Base-by-base conservation (phyloP, 2,888 invertebrate genomes). In the Lithophane leautieri region DNA sequence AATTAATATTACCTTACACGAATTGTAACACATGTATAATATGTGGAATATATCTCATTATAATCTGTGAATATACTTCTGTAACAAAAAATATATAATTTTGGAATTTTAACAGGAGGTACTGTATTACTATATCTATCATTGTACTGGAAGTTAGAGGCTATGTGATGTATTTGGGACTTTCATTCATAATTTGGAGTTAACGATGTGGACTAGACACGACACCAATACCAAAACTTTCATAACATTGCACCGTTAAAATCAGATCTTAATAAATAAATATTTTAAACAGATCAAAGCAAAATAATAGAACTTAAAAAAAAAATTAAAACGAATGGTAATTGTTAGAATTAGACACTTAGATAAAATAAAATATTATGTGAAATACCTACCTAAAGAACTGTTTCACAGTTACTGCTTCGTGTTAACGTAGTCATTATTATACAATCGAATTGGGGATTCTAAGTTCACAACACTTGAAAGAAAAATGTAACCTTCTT, bases 251-350 rank as follows among this genome's bases (percentile, higher is more conserved):
- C 93, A 94, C 93, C 92, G 88, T 88, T 87, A 83, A 90, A 92
- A 93, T 96, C 96, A 95, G 96, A 95, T 96, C 96, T 95, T 90
- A 91, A 88, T 87, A 89, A 86, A 89, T 89, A 90, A 91, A 93
- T 90, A 93, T 94, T 89, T 93, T 91, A 90, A 92, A 95, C 95
- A 95, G 92, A 95, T 96, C 96, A 96, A 96, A 96, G 96, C 96
- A 96, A 96, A 96, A 96, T 96, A 94, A 96, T 90, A 91, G 92
- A 93, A 94, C 96, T 95, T 95, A 95, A 89, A 91, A 90, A 91
- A 90, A 52, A 92, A 88, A 89, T 87, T 92, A 94, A 93, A 94
- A 94, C 93, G 91, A 95, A 94, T 92, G 91, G 93, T 95, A 95
- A 92, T 92, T 94, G 94, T 95, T 95, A 95, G 94, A 91, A 88